Base-by-base conservation (phyloP, 2,888 invertebrate species). In the Timema cristinae region DNA sequence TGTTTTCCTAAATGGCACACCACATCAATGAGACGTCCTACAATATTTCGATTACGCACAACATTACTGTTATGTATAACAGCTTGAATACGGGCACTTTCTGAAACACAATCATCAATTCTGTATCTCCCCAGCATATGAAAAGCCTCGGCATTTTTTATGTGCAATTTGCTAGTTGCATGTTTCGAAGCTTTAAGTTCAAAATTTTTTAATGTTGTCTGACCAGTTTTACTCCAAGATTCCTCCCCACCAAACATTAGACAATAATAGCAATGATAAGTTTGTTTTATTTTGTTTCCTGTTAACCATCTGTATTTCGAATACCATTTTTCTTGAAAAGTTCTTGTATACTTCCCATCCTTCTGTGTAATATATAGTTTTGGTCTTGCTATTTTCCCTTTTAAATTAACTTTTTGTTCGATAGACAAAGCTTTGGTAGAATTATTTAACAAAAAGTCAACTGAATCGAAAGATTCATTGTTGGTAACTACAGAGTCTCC, bases 81-180 rank as follows among this genome's bases (percentile, higher is more conserved):
- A 47, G 61, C 16, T 61, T 61, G 61, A 11, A 61, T n/a, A 11
- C 16, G 15, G 47, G 61, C 16, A 7, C 32, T 16, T 61, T 61
- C 61, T 47, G 61, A 16, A 47, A 15, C 10, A 16, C 7, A n/a
- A 15, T 61, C 5, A 16, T 61, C 61, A 61, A 61, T 61, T 1
- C 61, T n/a, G 8, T 10, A 47, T 61, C 61, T 61, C 13, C 61
- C 61, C 47, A 16, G 61, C 61, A 61, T 61, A n/a, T 61, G 16
- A 61, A 61, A 16, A 10, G 47, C 7, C 47, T n/a, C 15, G 5
- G 61, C 5, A 61, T 61, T 16, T n/a, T 61, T n/a, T 47, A 15
- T 61, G 61, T 15, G 7, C 16, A 11, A 47, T 61, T 61, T 61
- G 11, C 11, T 61, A 11, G 10, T n/a, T n/a, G 61, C 61, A 61